These are phyloP conservation scores for Monochamus alternatus DNA, from an alignment of 2,888 invertebrate species.

Conservation along the genomic window DNA sequence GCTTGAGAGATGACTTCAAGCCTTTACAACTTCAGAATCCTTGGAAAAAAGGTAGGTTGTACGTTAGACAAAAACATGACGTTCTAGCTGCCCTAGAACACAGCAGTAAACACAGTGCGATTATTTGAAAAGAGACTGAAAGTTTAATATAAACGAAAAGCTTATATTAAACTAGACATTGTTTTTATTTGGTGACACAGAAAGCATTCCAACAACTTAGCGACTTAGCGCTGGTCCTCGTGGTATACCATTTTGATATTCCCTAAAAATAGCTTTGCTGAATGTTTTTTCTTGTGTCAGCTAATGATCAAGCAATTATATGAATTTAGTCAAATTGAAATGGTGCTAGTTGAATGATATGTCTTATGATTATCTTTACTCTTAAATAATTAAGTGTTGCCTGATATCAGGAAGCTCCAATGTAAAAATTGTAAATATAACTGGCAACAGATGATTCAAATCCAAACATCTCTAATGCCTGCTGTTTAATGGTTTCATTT, in stretches of 20 bases:
- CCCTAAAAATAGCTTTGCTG: background rate
- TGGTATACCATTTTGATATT: background rate
- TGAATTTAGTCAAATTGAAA: conserved; percentile 51
- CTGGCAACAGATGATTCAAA: conserved; percentile 25
- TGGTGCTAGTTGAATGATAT: conserved; percentile 49
- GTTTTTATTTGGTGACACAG: conserved; percentile 29
- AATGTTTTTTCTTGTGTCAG: conserved; percentile 29
- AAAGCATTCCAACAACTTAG: conserved; percentile 1
- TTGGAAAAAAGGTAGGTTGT: conserved; percentile 94
- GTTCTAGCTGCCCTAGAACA: conserved; percentile 91
- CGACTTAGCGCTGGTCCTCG: conserved; percentile 14
- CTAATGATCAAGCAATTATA: conserved; percentile 24
- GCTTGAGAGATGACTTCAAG: conserved; percentile 94
- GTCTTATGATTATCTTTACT: conserved; percentile 53
- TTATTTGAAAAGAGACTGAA: conserved; percentile 70
- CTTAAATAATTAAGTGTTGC: conserved; percentile 55
- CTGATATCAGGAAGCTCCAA: conserved; percentile 34
- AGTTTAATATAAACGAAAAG: conserved; percentile 49
- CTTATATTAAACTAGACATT: conserved; percentile 38
- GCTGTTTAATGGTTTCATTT: conserved; percentile 41
- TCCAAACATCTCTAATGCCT: conserved; percentile 40
- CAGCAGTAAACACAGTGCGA: conserved; percentile 86
- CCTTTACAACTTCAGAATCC: conserved; percentile 95
- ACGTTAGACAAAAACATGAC: conserved; percentile 93
- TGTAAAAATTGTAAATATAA: conserved; percentile 35